Conservation (phyloP, 1,140 invertebrate species). For the Cydia amplana region DNA sequence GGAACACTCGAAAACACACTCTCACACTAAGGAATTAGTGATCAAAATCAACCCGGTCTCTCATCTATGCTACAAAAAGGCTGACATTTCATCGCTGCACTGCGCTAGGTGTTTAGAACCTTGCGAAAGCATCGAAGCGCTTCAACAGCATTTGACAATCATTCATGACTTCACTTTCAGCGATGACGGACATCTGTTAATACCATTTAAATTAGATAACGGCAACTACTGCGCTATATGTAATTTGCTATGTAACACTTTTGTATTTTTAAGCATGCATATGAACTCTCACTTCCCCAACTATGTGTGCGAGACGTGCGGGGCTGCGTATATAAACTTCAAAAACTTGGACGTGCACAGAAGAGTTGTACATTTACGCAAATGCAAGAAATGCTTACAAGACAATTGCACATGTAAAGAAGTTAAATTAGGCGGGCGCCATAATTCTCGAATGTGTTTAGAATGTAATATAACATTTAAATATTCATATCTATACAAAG, state of each 20-base stretch:
- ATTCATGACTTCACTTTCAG: slow-evolving; percentile 12
- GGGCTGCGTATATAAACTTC: slow-evolving; percentile 69
- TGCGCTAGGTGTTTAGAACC: slow-evolving; percentile 5
- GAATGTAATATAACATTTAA: slow-evolving; percentile 9
- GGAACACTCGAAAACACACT: slow-evolving; percentile 4
- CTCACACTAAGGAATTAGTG: not conserved
- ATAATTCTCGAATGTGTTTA: not conserved
- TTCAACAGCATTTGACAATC: not conserved
- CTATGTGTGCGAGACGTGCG: slow-evolving; percentile 88
- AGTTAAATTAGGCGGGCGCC: not conserved
- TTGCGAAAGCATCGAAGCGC: not conserved
- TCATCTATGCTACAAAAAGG: slow-evolving; percentile 9
- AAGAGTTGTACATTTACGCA: not conserved
- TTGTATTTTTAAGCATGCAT: slow-evolving; percentile 69
- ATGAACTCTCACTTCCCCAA: slow-evolving; percentile 69
- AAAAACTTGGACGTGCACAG: slow-evolving; percentile 17
- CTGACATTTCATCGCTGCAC: not conserved
- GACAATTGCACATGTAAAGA: not conserved
- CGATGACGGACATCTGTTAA: slow-evolving; percentile 32
- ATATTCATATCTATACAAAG: slow-evolving; percentile 1
- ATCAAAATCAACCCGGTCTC: slow-evolving; percentile 21
- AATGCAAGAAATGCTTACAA: not conserved
- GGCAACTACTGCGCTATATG: slow-evolving; percentile 66
- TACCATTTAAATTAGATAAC: slow-evolving; percentile 65
- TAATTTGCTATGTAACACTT: slow-evolving; percentile 58